Percentiles rank a stretch among this genome's conserved stretches.
Evolutionary conservation across 2,888 invertebrate genomes (phyloP).

Genomic region (Dendrolimus pini): DNA sequence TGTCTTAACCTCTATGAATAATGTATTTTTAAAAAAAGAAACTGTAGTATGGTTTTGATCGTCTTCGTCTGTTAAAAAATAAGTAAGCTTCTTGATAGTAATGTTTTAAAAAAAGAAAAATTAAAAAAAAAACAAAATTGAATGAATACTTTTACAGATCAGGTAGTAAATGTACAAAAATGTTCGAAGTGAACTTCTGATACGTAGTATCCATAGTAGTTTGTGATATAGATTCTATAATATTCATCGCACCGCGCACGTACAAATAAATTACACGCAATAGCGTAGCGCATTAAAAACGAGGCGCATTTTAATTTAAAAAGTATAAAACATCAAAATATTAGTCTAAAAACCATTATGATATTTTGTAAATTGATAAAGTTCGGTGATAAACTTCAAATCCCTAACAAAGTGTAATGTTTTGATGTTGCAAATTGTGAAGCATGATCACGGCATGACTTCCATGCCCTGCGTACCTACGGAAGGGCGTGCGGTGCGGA

Average conservation of each 20-base stretch:
- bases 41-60: no score
- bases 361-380: conserved; percentile 28
- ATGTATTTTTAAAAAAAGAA: no score
- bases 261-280: conserved; percentile 75
- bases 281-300: conserved; percentile 69
- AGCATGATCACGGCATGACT: conserved; percentile 73
- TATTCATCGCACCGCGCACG: conserved; percentile 16
- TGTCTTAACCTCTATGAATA: no score
- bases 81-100: no score
- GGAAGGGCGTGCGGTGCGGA: conserved; percentile 69
- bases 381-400: conserved; percentile 34
- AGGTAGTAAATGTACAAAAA: no score
- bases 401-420: conserved; percentile 50
- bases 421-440: conserved; percentile 50
- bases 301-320: conserved; percentile 64
- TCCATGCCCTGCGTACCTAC: conserved; percentile 74
- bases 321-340: conserved; percentile 51
- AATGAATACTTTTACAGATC: no score
- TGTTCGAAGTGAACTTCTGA: no score
- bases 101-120: no score
- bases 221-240: no score
- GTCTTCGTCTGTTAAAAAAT: no score
- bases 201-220: no score
- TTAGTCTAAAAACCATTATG: conserved; percentile 39
- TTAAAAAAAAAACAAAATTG: no score